These are phyloP conservation scores for Enteromius paludinosus DNA, from an alignment of 2,797 vertebrate genomes.

Conservation along the genomic window DNA sequence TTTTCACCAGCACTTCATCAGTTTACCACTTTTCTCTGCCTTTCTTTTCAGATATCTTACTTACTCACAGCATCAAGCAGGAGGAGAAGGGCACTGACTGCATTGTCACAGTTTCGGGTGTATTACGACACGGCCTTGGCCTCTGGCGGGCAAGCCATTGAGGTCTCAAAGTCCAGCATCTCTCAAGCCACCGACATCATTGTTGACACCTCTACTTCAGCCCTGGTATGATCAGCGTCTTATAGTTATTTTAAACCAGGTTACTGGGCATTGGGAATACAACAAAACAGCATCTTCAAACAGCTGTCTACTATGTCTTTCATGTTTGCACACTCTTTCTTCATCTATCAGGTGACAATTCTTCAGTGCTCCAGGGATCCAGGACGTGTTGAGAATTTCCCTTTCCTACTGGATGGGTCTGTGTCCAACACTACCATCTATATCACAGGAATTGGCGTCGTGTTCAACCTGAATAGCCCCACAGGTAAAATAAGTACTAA, in stretches of 20 bases:
- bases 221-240: slow-evolving; percentile 67
- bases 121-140: slow-evolving; percentile 74
- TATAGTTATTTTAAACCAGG: neutral
- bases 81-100: slow-evolving; percentile 44
- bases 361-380: slow-evolving; percentile 67
- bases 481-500: slow-evolving; percentile 67
- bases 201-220: slow-evolving; percentile 77
- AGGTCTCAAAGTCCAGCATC: slow-evolving; percentile 70
- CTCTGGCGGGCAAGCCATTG: slow-evolving; percentile 78
- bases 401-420: slow-evolving; percentile 72
- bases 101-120: slow-evolving; percentile 50
- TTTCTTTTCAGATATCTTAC: slow-evolving; percentile 71
- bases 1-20: neutral
- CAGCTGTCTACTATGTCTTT: neutral
- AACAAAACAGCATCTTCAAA: neutral
- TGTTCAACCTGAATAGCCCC: slow-evolving; percentile 73
- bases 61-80: slow-evolving; percentile 27
- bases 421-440: slow-evolving; percentile 75
- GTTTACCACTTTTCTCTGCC: neutral
- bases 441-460: slow-evolving; percentile 69
- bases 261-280: neutral
- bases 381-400: slow-evolving; percentile 68
- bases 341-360: slow-evolving; percentile 72
- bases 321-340: neutral
- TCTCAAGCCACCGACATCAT: slow-evolving; percentile 76